These are phyloP conservation scores for Myopa testacea DNA, from an alignment of 2,888 invertebrate genomes.

Conservation along the genomic window DNA sequence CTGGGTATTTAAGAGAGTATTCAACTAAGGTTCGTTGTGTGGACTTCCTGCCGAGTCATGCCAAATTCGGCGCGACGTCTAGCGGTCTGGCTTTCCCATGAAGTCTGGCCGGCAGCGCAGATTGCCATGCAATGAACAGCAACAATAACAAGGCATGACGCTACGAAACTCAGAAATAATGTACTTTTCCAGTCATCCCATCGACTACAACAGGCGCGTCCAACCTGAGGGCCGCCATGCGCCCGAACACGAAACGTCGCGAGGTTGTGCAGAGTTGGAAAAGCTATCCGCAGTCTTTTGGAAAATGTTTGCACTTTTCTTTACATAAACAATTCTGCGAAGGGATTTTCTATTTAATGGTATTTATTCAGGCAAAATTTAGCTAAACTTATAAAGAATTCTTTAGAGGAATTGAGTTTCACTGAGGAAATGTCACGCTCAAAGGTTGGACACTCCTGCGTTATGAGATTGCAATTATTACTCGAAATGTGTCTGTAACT, in stretches of 20 bases:
- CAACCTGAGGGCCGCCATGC: background rate
- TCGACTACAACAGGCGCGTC: background rate
- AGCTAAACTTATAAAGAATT: no score
- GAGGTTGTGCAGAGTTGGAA: no score
- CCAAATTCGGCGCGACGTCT: conserved; percentile 20
- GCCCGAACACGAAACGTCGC: no score
- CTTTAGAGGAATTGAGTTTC: no score
- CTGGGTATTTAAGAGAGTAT: no score
- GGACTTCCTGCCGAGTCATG: conserved; percentile 14
- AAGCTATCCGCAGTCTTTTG: no score
- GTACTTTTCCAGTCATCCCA: background rate
- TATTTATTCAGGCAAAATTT: no score
- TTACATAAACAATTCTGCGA: no score
- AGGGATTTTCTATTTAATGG: no score
- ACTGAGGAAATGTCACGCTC: background rate
- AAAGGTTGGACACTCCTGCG: background rate
- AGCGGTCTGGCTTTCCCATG: conserved; percentile 7
- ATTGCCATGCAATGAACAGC: no score
- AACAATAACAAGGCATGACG: background rate
- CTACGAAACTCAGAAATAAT: background rate
- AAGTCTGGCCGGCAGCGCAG: background rate
- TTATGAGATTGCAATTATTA: background rate
- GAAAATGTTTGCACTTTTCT: no score
- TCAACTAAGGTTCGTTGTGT: no score
- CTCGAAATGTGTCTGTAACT: background rate